Percentiles rank a stretch among this genome's conserved stretches.
phyloP scores from a whole-genome alignment of 1,140 invertebrate genomes.

The Theocolax elegans region DNA sequence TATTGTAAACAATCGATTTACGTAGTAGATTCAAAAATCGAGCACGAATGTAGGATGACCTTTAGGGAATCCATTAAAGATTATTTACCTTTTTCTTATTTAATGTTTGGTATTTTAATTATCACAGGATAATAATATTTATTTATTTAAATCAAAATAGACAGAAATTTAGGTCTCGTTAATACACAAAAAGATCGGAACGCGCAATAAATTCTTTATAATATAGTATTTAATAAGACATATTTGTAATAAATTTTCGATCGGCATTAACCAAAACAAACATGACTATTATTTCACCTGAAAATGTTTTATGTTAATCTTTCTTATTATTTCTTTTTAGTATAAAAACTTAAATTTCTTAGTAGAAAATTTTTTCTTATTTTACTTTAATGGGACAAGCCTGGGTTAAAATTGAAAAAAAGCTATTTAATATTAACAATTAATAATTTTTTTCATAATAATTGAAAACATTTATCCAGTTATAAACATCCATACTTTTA shows the following conservation, averaged over 20 bases:
- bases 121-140: background rate
- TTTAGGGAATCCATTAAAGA: background rate
- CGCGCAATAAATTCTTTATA: conserved; percentile 36
- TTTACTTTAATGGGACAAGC: too few relatives aligned
- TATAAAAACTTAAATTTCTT: too few relatives aligned
- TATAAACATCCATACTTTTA: too few relatives aligned
- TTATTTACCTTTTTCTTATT: background rate
- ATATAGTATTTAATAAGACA: conserved; percentile 32
- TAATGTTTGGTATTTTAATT: conserved; percentile 20
- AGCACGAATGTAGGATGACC: too few relatives aligned
- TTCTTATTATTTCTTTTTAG: too few relatives aligned
- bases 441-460: too few relatives aligned
- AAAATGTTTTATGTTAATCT: too few relatives aligned
- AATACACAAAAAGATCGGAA: conserved; percentile 9
- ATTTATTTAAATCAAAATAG: conserved; percentile 34
- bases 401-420: too few relatives aligned
- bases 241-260: conserved; percentile 43
- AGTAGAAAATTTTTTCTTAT: too few relatives aligned
- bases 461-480: too few relatives aligned
- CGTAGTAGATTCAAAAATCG: too few relatives aligned
- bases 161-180: conserved; percentile 26
- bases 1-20: background rate
- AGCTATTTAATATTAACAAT: too few relatives aligned
- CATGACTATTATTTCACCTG: conserved; percentile 8
- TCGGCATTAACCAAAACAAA: conserved; percentile 36